phyloP scores from a whole-genome alignment of 2,888 invertebrate genomes.

The Ypsolopha sequella region DNA sequence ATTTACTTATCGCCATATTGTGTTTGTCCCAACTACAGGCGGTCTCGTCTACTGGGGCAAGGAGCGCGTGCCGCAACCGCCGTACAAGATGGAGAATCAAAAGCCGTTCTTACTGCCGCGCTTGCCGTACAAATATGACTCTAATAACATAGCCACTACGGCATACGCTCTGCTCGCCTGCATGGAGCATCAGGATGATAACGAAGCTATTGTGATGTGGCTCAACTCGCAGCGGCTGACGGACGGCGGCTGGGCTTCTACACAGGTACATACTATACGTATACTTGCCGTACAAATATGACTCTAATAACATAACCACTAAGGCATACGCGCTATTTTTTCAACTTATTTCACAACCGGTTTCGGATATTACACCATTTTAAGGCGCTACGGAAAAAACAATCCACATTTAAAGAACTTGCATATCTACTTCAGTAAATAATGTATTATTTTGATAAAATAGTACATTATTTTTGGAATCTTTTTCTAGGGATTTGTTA shows the following conservation, averaged over 20 bases:
- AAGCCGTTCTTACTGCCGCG: conserved; percentile 91
- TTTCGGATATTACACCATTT: too few relatives aligned
- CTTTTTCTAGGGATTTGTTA: too few relatives aligned
- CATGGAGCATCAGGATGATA: conserved; percentile 84
- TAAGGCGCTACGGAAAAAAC: too few relatives aligned
- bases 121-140: conserved; percentile 88
- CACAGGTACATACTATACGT: conserved; percentile 62
- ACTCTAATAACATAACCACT: too few relatives aligned
- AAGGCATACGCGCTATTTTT: too few relatives aligned
- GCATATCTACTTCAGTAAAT: too few relatives aligned
- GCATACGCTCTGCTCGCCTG: conserved; percentile 92
- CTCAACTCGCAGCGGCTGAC: conserved; percentile 87
- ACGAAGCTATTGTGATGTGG: conserved; percentile 92
- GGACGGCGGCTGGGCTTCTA: conserved; percentile 91
- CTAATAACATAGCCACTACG: conserved; percentile 93
- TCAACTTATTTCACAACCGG: too few relatives aligned
- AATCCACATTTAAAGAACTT: too few relatives aligned
- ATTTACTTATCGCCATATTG: too few relatives aligned
- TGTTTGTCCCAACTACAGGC: conserved; percentile 44
- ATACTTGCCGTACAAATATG: too few relatives aligned
- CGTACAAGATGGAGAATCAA: conserved; percentile 90
- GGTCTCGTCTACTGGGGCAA: conserved; percentile 90
- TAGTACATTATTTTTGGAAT: too few relatives aligned
- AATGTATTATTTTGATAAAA: too few relatives aligned
- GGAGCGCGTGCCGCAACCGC: conserved; percentile 82